A percentile compares a stretch with the other conserved stretches of the same genome.
Conservation (phyloP, 2,888 invertebrate genomes). For the Caenorhabditis angaria region DNA sequence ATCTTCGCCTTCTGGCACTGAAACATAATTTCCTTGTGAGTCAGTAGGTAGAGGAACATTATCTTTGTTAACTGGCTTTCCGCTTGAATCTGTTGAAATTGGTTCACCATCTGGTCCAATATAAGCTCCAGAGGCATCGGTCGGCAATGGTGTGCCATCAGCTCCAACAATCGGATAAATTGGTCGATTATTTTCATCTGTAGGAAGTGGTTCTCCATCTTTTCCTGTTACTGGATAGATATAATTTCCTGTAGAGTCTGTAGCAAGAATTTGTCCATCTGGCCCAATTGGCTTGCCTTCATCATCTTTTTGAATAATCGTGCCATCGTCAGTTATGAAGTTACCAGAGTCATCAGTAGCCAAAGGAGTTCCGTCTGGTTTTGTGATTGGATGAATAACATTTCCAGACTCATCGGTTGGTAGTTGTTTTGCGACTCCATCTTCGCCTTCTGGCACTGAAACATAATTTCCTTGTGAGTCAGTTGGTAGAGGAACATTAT, state of each 20-base stretch:
- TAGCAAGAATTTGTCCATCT: conserved; percentile 27
- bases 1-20: conserved; percentile 12
- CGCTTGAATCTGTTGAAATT: conserved; percentile 27
- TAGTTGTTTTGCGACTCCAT: conserved; percentile 11
- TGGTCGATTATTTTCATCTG: conserved; percentile 35
- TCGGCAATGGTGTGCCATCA: conserved; percentile 23
- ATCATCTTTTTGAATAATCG: conserved; percentile 34
- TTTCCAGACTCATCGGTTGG: conserved; percentile 33
- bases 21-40: conserved; percentile 22
- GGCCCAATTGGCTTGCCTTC: conserved; percentile 44
- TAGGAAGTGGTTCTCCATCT: conserved; percentile 22
- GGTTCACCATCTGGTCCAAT: conserved; percentile 38
- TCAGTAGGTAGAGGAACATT: conserved; percentile 30
- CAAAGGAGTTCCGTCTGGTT: conserved; percentile 31
- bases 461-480: conserved; percentile 28
- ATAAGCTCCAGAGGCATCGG: conserved; percentile 32
- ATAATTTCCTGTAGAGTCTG: conserved; percentile 45
- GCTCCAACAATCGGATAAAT: conserved; percentile 25
- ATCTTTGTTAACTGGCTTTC: conserved; percentile 31
- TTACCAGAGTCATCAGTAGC: conserved; percentile 31
- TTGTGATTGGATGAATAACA: conserved; percentile 23
- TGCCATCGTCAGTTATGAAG: conserved; percentile 26
- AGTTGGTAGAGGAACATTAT: conserved; percentile 35
- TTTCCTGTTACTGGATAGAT: conserved; percentile 44
- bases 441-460: conserved; percentile 13